Base-by-base conservation (phyloP, 2,888 invertebrate genomes). In the Fabriciana adippe region DNA sequence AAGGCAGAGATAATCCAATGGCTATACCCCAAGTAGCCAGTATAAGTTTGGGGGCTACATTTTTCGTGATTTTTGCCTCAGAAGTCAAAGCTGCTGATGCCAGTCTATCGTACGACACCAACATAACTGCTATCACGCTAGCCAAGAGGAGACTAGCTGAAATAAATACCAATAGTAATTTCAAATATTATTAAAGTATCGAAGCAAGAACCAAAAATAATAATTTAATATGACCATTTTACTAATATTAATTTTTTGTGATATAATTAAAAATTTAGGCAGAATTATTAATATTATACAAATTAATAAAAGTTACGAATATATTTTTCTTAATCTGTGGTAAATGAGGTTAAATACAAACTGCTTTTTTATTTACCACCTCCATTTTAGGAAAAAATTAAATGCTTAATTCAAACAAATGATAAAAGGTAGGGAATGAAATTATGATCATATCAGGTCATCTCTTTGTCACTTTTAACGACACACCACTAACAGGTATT, bases 41-140 rank as follows among this genome's bases (percentile, higher is more conserved):
- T 70, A 97, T 94, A 6, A 96, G 92, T 70, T 94, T 93, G 45
- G 95, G 94, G 0, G 96, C 95, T 3, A 93, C 93, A 51, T 93
- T 91, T 61, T 93, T 93, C 0, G 95, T 95, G 60, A 97, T 85
- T 72, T 95, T 94, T 0, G 95, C 95, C 74, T 96, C 95, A 76
- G 94, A 90, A 0, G 96, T 96, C 67, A 96, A 84, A 0, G 96
- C 95, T 53, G 97, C 96, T 8, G 96, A 96, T 3, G 97, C 96
- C 31, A 97, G 89, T 21, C 97, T 94, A 81, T 97, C 97, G 79
- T 97, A 97, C 61, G 96, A 97, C 0, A 97, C 96, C 26, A 95
- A 93, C 48, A 96, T 95, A 68, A 97, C 92, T 67, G 96, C 97
- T 70, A 96, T 94, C 0, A 97, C 96, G 56, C 96, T 95, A 3